These are phyloP conservation scores for Aix galericulata DNA, from an alignment of 2,113 vertebrate species.

Conservation along the genomic window DNA sequence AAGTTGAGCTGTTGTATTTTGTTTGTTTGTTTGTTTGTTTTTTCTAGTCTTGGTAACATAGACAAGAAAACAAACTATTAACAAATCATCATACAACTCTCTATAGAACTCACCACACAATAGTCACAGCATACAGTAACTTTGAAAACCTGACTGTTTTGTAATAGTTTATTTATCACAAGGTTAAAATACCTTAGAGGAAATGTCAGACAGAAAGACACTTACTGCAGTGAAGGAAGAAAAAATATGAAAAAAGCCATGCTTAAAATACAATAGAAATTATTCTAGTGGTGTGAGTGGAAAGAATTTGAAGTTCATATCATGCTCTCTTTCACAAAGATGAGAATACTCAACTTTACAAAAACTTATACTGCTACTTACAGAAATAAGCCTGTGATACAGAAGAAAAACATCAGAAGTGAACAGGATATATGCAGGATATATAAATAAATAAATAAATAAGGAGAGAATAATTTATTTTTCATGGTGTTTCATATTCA, in stretches of 20 bases:
- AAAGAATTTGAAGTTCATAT: not conserved
- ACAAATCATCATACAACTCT: not conserved
- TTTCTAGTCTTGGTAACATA: not conserved
- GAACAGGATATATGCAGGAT: not conserved
- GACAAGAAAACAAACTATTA: not conserved
- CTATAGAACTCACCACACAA: not conserved
- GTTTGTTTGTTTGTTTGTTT: not conserved
- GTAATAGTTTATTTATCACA: not conserved
- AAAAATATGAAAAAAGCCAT: not conserved
- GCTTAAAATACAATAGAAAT: not conserved
- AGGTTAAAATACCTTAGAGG: not conserved
- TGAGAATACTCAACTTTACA: not conserved
- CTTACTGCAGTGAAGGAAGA: not conserved
- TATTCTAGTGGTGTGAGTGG: not conserved
- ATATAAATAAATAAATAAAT: not conserved
- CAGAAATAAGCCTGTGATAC: not conserved
- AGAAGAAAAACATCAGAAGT: not conserved
- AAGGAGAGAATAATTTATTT: conserved; percentile 3
- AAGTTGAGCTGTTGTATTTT: not conserved
- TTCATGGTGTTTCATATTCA: not conserved
- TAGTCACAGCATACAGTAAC: rapidly evolving
- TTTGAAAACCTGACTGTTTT: not conserved
- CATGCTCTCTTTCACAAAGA: not conserved
- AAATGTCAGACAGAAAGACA: not conserved
- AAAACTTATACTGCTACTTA: not conserved